Base-by-base conservation (phyloP, 2,888 invertebrate species). In the Aphelenchoides bicaudatus region DNA sequence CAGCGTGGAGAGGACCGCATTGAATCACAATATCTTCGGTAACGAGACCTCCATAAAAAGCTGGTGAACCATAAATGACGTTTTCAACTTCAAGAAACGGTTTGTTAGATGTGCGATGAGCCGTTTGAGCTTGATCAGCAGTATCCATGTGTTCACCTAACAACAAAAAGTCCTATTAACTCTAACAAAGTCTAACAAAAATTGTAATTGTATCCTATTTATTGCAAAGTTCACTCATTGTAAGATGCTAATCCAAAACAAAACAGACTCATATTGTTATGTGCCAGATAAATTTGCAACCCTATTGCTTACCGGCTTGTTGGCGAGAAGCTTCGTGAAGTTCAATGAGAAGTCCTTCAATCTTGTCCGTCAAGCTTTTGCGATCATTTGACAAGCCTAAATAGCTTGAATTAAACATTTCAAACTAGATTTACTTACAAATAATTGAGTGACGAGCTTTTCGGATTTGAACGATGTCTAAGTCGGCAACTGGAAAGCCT, bases 401-500 rank as follows among this genome's bases (percentile, higher is more conserved):
- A 75, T 55, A 28, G 10, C 3, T 29, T 19, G 2, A 16, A 27
- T 31, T 21, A 28, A 13, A 49, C 34, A n/a, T 3, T 46, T 52
- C 50, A 48, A 52, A 51, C 2, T 29, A 6, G 6, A 56, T 10
- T 10, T 28, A n/a, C 86, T 85, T 83, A 89, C 92, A 90, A 77
- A 89, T 88, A 56, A 96, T 90, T 73, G 85, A 85, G 74, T 91
- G 88, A 47, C 94, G 85, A 0, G 92, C 89, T 78, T 88, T 87
- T 53, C 93, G 85, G 0, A 93, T 90, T 82, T 90, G 88, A 80
- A 89, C 89, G 0, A 93, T 86, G 80, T 96, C 92, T 63, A 96
- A 87, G 74, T 91, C 89, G 67, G 85, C 85, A 39, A 91, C 84
- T 0, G 94, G 94, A 81, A 84, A 96, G 0, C 90, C 92, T 71